These are phyloP conservation scores for Crocuta crocuta DNA, from an alignment of 2,113 vertebrate species.

Conservation along the genomic window DNA sequence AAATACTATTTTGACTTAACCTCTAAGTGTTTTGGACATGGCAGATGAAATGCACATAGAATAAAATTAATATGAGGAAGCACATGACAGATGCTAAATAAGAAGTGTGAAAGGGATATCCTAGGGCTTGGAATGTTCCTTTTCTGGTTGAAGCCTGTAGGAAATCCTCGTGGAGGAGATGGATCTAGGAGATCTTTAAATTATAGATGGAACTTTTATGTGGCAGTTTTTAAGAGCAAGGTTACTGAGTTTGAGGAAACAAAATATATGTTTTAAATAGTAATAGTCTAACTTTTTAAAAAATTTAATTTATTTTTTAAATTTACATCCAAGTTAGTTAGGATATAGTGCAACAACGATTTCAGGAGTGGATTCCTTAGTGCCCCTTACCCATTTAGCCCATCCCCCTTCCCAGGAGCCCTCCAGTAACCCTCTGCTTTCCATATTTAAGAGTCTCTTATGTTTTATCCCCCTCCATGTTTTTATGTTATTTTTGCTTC, in stretches of 20 bases:
- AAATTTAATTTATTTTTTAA: no score
- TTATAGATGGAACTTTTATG: background rate
- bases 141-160: background rate
- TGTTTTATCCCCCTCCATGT: no score
- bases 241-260: background rate
- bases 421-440: no score
- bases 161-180: background rate
- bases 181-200: background rate
- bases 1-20: background rate
- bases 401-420: no score
- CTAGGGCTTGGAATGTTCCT: background rate
- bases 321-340: no score
- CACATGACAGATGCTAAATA: background rate
- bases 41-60: background rate
- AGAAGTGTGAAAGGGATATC: background rate
- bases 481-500: no score
- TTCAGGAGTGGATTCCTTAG: no score
- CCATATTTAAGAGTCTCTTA: no score
- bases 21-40: background rate
- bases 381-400: no score
- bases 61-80: background rate
- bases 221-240: slow-evolving; percentile 21
- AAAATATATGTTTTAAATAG: background rate
- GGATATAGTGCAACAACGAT: no score
- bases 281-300: background rate